These are phyloP conservation scores for Polymixis lichenea DNA, from an alignment of 2,888 invertebrate genomes.

Conservation along the genomic window DNA sequence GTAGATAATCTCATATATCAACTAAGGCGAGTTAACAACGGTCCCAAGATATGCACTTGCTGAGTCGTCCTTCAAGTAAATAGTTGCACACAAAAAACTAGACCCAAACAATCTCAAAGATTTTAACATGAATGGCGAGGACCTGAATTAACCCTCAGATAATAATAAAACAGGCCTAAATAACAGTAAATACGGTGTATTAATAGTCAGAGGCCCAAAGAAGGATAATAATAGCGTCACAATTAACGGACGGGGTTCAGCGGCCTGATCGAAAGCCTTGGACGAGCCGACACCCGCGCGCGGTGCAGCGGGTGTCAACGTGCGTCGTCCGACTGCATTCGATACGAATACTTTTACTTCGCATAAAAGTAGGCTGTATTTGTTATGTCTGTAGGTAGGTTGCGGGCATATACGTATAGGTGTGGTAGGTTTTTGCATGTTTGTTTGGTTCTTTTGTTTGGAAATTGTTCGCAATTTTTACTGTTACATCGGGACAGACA, in stretches of 20 bases:
- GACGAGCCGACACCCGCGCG: constrained; percentile 32
- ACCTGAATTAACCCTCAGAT: constrained; percentile 52
- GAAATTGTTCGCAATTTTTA: constrained; percentile 16
- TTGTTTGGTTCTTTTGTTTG: constrained; percentile 1
- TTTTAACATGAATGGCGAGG: constrained; percentile 54
- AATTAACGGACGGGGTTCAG: constrained; percentile 60
- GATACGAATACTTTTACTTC: constrained; percentile 54
- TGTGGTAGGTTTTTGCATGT: background rate
- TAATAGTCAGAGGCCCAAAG: constrained; percentile 56
- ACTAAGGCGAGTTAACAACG: background rate
- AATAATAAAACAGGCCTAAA: constrained; percentile 62
- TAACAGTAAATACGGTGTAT: constrained; percentile 65
- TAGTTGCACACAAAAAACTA: constrained; percentile 39
- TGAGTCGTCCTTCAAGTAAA: background rate
- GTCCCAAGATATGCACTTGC: constrained; percentile 3
- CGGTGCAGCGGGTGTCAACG: constrained; percentile 41
- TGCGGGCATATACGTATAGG: background rate
- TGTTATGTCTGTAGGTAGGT: background rate
- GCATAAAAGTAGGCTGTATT: constrained; percentile 11
- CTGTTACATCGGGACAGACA: background rate
- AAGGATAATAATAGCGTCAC: constrained; percentile 53
- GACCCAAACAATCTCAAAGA: constrained; percentile 38
- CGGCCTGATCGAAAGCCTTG: constrained; percentile 54
- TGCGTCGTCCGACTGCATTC: constrained; percentile 42
- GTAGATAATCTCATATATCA: background rate